These are phyloP conservation scores for Ammospiza nelsoni DNA, from an alignment of 2,113 vertebrate species.

Conservation along the genomic window DNA sequence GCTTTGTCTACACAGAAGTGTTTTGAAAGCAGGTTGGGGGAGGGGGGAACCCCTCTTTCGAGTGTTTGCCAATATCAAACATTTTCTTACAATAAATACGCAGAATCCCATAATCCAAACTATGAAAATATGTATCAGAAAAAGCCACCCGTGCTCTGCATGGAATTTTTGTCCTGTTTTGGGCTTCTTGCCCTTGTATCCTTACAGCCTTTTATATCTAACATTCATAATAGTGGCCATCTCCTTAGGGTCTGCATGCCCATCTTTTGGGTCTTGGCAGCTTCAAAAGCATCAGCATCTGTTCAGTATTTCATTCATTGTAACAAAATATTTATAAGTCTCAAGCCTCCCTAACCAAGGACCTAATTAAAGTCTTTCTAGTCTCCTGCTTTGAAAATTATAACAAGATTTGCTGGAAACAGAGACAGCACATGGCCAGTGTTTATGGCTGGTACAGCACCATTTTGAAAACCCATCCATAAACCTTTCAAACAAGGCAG, in stretches of 20 bases:
- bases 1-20: not conserved
- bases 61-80: not conserved
- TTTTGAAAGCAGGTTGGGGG: not conserved
- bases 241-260: not conserved
- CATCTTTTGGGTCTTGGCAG: constrained; percentile 6
- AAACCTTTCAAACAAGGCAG: not conserved
- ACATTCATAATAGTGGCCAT: not conserved
- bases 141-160: not conserved
- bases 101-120: not conserved
- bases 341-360: not conserved
- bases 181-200: not conserved
- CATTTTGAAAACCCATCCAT: not conserved
- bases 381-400: constrained; percentile 14
- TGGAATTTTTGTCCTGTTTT: not conserved
- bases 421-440: not conserved
- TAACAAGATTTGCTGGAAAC: constrained; percentile 8
- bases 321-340: constrained; percentile 32
- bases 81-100: not conserved
- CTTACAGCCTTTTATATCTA: not conserved
- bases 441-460: not conserved
- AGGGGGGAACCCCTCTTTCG: not conserved
- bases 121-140: rapidly evolving
- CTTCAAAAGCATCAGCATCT: constrained; percentile 39
- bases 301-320: constrained; percentile 27
- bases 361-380: constrained; percentile 36